Evolutionary conservation across 2,888 invertebrate species (phyloP), one percentile per base, ranked within the genome.

Genomic region (Fissipunctia ypsillon): DNA sequence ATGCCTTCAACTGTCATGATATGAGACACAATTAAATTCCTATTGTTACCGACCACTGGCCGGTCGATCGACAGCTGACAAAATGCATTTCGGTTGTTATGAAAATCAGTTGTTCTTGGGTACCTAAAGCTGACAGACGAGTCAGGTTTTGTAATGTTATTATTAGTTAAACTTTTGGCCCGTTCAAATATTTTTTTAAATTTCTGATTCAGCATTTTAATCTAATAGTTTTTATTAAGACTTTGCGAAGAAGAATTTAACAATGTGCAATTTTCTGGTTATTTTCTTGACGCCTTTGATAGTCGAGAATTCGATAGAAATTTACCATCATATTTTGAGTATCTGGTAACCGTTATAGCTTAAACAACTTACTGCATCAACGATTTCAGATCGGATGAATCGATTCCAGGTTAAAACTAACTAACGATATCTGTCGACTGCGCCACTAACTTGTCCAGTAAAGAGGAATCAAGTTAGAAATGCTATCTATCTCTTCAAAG

Each of bases 391-490:
- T 66, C 43, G 3, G 3, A 28, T 59, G 12, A 50, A 68, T 66
- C 35, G n/a, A 60, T 67, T 56, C 4, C 43, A 66, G 9, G 12
- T 10, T 7, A 3, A 16, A 45, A 31, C 19, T n/a, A 45, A 31
- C 19, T 70, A 60, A 64, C 38, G 16, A 45, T 38, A 43, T 69
- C 61, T 72, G 38, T 65, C 43, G 52, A 69, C 22, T 54, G n/a
- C n/a, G 4, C 56, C 31, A 60, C 54, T 64, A 73, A 72, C 70
- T 78, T 66, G 43, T 71, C 41, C 43, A 28, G 25, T 59, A 50
- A 50, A 64, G 56, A 59, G 28, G n/a, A 73, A 73, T 66, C 25
- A 73, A 64, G 56, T 57, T 83, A 70, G 52, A 79, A 70, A 81
- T 69, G 57, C 52, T 73, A 73, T 73, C 52, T 43, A 35, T 41